Evolutionary conservation across 2,888 invertebrate genomes (phyloP).

Genomic region (Dusona sp.): DNA sequence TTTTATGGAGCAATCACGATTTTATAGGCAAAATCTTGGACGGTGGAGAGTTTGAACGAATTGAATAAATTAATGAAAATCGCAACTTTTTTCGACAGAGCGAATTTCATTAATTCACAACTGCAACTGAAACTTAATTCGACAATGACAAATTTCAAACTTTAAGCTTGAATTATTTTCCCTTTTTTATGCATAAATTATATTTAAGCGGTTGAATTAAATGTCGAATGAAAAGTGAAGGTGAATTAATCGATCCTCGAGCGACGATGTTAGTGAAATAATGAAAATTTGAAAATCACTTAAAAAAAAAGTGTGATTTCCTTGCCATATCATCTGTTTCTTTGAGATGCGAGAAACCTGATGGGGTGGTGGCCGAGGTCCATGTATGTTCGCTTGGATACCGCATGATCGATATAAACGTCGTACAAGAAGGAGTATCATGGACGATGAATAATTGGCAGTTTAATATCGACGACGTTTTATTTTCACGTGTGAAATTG

Average conservation of each 20-base stretch:
- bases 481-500: constrained; percentile 51
- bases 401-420: constrained; percentile 61
- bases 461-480: constrained; percentile 17
- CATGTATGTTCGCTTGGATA: constrained; percentile 38
- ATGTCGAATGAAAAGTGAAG: neutral
- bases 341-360: neutral
- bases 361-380: constrained; percentile 49
- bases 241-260: neutral
- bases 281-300: neutral
- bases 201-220: neutral
- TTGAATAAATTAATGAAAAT: neutral
- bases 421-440: constrained; percentile 37
- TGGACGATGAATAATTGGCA: constrained; percentile 43
- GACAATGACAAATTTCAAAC: no score
- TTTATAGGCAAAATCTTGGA: neutral
- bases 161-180: no score
- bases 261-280: neutral
- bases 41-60: neutral
- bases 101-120: no score
- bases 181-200: no score
- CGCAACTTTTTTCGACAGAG: no score
- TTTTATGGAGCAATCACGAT: neutral
- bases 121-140: no score
- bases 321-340: neutral
- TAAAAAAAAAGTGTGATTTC: neutral